Base-by-base conservation (phyloP, 2,888 invertebrate species). In the Anthrax anthrax region DNA sequence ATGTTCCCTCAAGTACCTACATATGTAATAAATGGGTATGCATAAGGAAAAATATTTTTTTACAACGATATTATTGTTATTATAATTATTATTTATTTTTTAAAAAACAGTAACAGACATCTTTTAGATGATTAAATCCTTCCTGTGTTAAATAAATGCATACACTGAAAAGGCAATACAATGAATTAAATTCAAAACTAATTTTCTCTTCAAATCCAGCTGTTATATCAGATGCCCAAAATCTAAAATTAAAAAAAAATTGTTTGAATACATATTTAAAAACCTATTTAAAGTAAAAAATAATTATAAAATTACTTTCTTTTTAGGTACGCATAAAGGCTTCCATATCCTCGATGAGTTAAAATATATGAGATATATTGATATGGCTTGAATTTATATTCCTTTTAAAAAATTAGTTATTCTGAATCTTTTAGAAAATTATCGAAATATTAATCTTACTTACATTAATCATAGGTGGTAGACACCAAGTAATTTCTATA, bases 321-420 rank as follows among this genome's bases (percentile, higher is more conserved):
- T 52, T 78, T 74, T 16, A 86, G 68, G 58, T 78, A 82, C 0
- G 81, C 78, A 1, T 82, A 71, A 18, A 86, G 65, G 52, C 84
- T 84, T 47, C 84, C 85, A 58, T 77, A 76, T 3, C 88, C 88
- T 63, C 89, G 86, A 61, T 88, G 81, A 0, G 84, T 84, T 10
- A 89, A 64, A 17, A 89, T 63, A 65, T 77, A 77, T 0, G 81
- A 77, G 14, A 88, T 65, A 60, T 86, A 88, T 50, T 80, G 63
- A 44, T 75, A 61, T 44, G 70, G 29, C 12, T 12, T 32, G 12
- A 12, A 32, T 32, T 32, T 32, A 12, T 32, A 32, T 12, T 32
- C 29, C 29, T 32, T n/a, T n/a, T 12, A 12, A 32, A 32, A 12
- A 32, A 32, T 1, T 6, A 23, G 8, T 23, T 23, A 23, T n/a